Evolutionary conservation across 2,113 vertebrate species (phyloP), one percentile per base, ranked within the genome.

Genomic region (Nesogale talazaci): DNA sequence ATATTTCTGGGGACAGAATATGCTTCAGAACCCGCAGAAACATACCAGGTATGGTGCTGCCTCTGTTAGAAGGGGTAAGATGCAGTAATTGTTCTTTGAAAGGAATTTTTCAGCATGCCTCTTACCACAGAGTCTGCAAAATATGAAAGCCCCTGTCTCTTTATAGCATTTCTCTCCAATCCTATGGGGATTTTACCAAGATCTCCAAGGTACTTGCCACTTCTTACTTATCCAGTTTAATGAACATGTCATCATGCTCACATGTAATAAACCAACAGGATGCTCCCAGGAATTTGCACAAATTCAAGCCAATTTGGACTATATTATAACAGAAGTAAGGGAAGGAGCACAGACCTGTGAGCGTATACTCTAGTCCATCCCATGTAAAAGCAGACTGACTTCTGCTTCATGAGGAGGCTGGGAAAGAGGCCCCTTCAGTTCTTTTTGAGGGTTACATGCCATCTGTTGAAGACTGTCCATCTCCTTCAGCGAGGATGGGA

Each of bases 281-380:
- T 46, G 15, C 20, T 61, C 75, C 86, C 80, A 20, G 81, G 17
- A 70, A 75, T 63, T 6, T 25, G 59, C 46, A 69, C 67, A 63
- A 38, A 19, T 34, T 72, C 12, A 38, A 23, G 27, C 70, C 75
- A 42, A 57, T 72, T 84, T 29, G 25, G 57, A 86, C 34, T 31
- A 78, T 14, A 76, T 65, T 40, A 84, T 29, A 61, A 85, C 61
- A 89, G 61, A 91, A 93, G 76, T 63, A 20, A n/a, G 77, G 29
- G 72, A 23, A 29, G 4, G 63, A 67, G 42, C 42, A 46, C 42
- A 5, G 42, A 5, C 25, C 31, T 38, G 6, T 69, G 52, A 76
- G 23, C 31, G 34, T 25, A 11, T 34, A 59, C 27, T n/a, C 1
- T 7, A 79, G 40, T 34, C 72, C 70, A 10, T 65, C 57, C 82